Conservation (phyloP, 2,797 vertebrate genomes). For the Melanogrammus aeglefinus region DNA sequence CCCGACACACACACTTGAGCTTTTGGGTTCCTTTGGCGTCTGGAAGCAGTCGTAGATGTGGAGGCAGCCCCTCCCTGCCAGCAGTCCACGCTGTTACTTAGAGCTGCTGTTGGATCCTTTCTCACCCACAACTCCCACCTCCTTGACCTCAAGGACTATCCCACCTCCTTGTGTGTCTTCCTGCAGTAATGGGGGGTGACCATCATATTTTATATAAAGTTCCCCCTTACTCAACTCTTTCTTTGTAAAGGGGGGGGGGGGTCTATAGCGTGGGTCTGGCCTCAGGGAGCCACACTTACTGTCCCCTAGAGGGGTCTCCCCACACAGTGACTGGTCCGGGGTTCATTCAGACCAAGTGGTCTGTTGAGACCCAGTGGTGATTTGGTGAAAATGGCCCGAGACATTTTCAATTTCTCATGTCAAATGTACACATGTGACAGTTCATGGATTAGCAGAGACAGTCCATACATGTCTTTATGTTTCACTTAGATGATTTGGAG, state of each 20-base stretch:
- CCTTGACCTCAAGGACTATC: conserved; percentile 20
- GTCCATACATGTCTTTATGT: too few species aligned
- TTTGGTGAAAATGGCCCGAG: too few species aligned
- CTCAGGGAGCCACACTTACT: not conserved
- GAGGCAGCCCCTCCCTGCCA: too few species aligned
- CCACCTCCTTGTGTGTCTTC: conserved; percentile 18
- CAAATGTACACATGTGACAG: not conserved
- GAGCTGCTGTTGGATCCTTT: conserved; percentile 23
- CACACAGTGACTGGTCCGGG: not conserved
- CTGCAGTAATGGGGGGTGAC: conserved; percentile 40
- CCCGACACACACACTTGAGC: too few species aligned
- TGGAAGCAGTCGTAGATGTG: too few species aligned
- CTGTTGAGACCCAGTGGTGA: not conserved
- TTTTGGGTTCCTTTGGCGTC: too few species aligned
- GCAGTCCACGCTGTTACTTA: too few species aligned
- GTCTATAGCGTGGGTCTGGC: not conserved
- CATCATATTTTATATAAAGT: conserved; percentile 40
- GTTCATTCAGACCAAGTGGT: not conserved
- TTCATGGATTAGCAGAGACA: too few species aligned
- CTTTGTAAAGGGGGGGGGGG: conserved; percentile 7
- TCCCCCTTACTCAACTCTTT: conserved; percentile 38
- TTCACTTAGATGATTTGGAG: too few species aligned
- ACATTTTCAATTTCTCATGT: not conserved
- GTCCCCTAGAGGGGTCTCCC: not conserved
- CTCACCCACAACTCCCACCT: conserved; percentile 35